Evolutionary conservation across 1,140 invertebrate genomes (phyloP), one percentile per base, ranked within the genome.

Genomic region (Zaprionus inermis): DNA sequence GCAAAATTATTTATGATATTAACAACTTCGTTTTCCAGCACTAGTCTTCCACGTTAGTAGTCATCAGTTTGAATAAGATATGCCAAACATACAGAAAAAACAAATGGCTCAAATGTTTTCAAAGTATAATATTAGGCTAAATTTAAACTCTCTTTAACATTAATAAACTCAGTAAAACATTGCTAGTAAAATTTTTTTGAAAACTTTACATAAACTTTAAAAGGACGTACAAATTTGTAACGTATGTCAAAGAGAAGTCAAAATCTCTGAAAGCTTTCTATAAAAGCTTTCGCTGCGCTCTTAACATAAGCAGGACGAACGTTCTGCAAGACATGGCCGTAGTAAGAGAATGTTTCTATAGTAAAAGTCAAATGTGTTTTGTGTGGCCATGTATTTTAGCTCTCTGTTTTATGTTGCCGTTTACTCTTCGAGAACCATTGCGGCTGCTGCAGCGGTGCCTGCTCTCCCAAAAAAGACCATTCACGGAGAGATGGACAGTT

Each of bases 401-500:
- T 65, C 51, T 12, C 70, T 20, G 34, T 61, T 46, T 75, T 20
- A 34, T 60, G 52, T 36, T 73, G 57, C 3, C 41, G 38, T 58
- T 58, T 71, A 12, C 83, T 86, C 83, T 85, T 86, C 34, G 11
- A 34, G 52, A 74, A 54, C 66, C 68, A 36, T 71, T 57, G 54
- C 59, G 71, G 69, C 78, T 76, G 46, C 52, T 49, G 38, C 34
- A 56, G 41, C 36, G 24, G 38, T 51, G 57, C 34, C 63, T 68
- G 44, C 56, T 36, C 80, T 76, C 69, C 54, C 20, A 63, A 69
- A 79, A 72, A 72, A 72, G 69, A 32, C 60, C 34, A 71, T 68
- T 68, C 44, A 56, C 57, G 65, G 79, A 88, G 83, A 89, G 83
- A 89, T 89, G 83, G 84, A 83, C 83, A 77, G 66, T 76, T 86